Evolutionary conservation across 2,888 invertebrate genomes (phyloP).

Genomic region (Eulithis testata): DNA sequence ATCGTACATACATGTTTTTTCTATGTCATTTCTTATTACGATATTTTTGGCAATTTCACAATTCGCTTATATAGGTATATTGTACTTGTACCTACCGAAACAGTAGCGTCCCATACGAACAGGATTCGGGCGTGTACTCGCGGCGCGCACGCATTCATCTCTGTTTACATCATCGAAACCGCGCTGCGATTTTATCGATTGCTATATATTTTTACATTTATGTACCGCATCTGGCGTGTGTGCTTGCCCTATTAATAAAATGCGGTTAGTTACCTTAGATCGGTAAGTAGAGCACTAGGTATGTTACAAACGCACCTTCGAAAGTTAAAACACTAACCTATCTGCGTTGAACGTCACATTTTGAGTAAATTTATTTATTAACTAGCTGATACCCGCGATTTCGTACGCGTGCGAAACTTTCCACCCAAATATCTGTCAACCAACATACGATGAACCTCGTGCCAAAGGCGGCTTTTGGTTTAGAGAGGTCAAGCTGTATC

Average conservation of each 20-base stretch:
- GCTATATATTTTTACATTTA: constrained; percentile 63
- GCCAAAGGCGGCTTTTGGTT: too few relatives aligned
- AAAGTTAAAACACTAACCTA: constrained; percentile 35
- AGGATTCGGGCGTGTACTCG: constrained; percentile 39
- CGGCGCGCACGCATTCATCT: constrained; percentile 47
- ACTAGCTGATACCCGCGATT: too few relatives aligned
- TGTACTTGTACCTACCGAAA: neutral
- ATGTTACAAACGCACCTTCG: constrained; percentile 38
- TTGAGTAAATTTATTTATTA: neutral
- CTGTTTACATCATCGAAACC: constrained; percentile 63
- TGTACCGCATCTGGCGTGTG: constrained; percentile 65
- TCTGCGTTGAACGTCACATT: neutral
- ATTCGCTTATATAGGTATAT: neutral
- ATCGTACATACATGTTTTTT: too few relatives aligned
- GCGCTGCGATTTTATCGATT: constrained; percentile 67
- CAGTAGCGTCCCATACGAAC: constrained; percentile 36
- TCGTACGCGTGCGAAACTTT: too few relatives aligned
- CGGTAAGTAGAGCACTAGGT: constrained; percentile 46
- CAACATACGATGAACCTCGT: too few relatives aligned
- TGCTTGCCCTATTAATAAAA: constrained; percentile 72
- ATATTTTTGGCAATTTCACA: constrained; percentile 22
- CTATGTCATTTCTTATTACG: neutral
- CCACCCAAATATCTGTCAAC: too few relatives aligned
- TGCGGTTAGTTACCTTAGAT: constrained; percentile 64
- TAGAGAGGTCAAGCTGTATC: too few relatives aligned